Base-by-base conservation (phyloP, 2,888 invertebrate genomes). In the Melinopterus prodromus region DNA sequence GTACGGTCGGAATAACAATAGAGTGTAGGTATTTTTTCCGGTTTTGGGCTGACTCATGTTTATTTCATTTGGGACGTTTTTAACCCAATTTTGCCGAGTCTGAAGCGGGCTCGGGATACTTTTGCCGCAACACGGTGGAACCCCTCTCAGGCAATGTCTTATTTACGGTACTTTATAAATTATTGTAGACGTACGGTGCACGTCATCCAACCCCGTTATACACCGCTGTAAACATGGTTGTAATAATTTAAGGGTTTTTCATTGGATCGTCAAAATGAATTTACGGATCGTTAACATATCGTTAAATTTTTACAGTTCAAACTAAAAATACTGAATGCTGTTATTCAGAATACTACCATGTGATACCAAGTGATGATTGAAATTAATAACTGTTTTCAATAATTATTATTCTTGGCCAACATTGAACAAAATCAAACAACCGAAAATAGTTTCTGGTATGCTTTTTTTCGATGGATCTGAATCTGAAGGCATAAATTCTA, bases 1-100 rank as follows among this genome's bases (percentile, higher is more conserved):
- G 76, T 75, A 69, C 70, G 38, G 15, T 75, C 75, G 75, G 75
- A 78, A 78, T 74, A 78, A 72, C 78, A 16, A 69, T 69, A 26
- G 26, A 26, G 53, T 9, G 53, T 53, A 53, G 12, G 7, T 53
- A 9, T 53, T 53, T 53, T 53, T 53, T 53, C 9, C n/a, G n/a
- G 53, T 12, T 53, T 7, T 53, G 76, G 75, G 74, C 79, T 72
- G 77, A 72, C 79, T 79, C 79, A 79, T 79, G 79, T 79, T 77
- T 79, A 77, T 79, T 79, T 79, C 79, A 77, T 77, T 69, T 72
- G 37, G 77, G 16, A 72, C 69, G 38, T n/a, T 79, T 79, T 72
- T 76, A 76, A 77, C 77, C 77, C 76, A 77, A 77, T 79, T 77
- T 77, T 71, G 76, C 76, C 7, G 53, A 53, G 53, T 26, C 26